phyloP scores from a whole-genome alignment of 1,140 invertebrate species.

The Drosophila malerkotliana region DNA sequence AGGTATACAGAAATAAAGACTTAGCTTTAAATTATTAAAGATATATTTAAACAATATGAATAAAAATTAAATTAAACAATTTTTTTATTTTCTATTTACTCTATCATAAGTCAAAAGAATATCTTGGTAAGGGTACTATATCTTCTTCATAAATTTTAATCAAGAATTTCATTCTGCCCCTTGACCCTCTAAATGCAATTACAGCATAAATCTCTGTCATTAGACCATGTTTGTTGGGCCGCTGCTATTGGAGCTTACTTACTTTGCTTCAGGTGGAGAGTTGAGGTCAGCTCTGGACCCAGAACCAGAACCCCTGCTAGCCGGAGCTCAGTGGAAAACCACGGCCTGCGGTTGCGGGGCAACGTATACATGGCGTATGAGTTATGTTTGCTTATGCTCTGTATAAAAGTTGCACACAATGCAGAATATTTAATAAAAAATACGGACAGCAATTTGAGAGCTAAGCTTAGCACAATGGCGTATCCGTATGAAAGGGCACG shows the following conservation, averaged over 20 bases:
- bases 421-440: slow-evolving; percentile 58
- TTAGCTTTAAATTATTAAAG: not conserved
- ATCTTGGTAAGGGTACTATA: slow-evolving; percentile 21
- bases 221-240: slow-evolving; percentile 75
- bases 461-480: slow-evolving; percentile 37
- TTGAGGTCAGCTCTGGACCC: slow-evolving; percentile 27
- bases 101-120: not conserved
- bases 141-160: slow-evolving; percentile 9
- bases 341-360: slow-evolving; percentile 52
- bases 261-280: slow-evolving; percentile 17
- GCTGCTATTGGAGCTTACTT: slow-evolving; percentile 28
- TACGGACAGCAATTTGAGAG: slow-evolving; percentile 44
- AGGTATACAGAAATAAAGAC: not conserved
- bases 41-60: not conserved
- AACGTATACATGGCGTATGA: slow-evolving; percentile 54
- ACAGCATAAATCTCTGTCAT: slow-evolving; percentile 80
- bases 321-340: not conserved
- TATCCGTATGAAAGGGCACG: not conserved
- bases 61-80: too few species aligned
- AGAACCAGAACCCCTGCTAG: not conserved
- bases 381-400: slow-evolving; percentile 51
- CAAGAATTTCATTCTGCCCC: slow-evolving; percentile 6
- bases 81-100: too few species aligned
- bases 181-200: slow-evolving; percentile 71
- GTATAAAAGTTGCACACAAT: slow-evolving; percentile 36